A percentile compares a stretch with the other conserved stretches of the same genome.
phyloP scores from a whole-genome alignment of 2,888 invertebrate genomes.

The Epirrhoe tristata region DNA sequence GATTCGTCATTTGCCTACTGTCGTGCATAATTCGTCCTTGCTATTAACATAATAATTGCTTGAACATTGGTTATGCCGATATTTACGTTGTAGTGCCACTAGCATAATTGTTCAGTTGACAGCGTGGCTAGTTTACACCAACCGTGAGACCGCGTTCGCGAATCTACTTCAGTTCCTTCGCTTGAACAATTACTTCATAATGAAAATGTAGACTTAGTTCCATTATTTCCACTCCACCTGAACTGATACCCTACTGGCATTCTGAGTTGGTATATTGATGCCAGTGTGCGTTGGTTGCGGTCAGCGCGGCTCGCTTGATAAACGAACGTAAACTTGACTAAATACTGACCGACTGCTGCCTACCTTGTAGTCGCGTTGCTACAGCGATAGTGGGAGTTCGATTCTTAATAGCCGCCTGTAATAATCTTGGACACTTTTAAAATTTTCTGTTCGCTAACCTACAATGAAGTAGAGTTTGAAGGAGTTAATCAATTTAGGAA shows the following conservation, averaged over 20 bases:
- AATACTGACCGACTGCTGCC: conserved; percentile 67
- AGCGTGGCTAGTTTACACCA: no score
- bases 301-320: conserved; percentile 71
- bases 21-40: neutral
- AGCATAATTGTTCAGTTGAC: no score
- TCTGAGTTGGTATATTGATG: conserved; percentile 6
- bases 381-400: conserved; percentile 43
- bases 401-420: conserved; percentile 37
- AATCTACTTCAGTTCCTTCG: no score
- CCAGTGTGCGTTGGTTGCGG: conserved; percentile 60
- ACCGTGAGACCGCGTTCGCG: no score
- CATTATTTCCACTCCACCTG: neutral
- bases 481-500: no score
- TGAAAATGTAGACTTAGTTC: neutral
- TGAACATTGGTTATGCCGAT: neutral
- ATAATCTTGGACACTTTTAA: no score
- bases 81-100: no score
- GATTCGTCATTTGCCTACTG: neutral
- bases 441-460: no score
- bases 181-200: no score
- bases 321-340: conserved; percentile 80
- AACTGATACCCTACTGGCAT: neutral
- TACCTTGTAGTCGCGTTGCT: conserved; percentile 40
- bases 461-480: no score
- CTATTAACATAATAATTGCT: neutral